phyloP scores from a whole-genome alignment of 2,888 invertebrate species.

The Rhagonycha lutea region DNA sequence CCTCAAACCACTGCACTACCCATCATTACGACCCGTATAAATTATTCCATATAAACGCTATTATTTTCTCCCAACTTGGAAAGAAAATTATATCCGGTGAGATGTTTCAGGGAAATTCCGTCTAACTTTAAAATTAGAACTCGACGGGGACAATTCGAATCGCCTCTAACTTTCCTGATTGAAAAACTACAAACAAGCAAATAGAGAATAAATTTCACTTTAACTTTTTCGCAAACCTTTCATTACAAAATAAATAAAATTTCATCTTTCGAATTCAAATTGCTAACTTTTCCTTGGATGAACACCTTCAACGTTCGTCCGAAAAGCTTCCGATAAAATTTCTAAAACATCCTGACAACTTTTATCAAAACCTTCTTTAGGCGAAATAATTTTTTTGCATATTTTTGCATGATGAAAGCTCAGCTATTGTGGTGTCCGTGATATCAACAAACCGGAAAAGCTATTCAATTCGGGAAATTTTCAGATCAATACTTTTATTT shows the following conservation, averaged over 20 bases:
- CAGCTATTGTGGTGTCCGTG: background rate
- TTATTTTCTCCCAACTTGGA: background rate
- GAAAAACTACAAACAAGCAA: background rate
- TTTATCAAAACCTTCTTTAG: background rate
- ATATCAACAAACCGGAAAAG: background rate
- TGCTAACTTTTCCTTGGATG: background rate
- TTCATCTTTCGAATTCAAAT: background rate
- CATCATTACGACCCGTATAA: background rate
- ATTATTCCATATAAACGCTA: too few relatives aligned
- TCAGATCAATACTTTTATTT: background rate
- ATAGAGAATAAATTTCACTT: background rate
- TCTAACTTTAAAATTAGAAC: background rate
- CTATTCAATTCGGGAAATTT: background rate
- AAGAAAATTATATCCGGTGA: background rate
- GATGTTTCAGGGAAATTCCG: background rate
- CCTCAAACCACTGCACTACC: too few relatives aligned
- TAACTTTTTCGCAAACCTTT: background rate
- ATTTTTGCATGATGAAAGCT: background rate
- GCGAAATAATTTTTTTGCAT: background rate
- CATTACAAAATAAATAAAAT: too few relatives aligned
- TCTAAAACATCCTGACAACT: background rate
- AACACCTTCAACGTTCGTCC: background rate
- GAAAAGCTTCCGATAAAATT: background rate
- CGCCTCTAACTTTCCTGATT: background rate
- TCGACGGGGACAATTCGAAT: background rate